Evolutionary conservation across 2,888 invertebrate species (phyloP).

Genomic region (Apodemia hepburni): DNA sequence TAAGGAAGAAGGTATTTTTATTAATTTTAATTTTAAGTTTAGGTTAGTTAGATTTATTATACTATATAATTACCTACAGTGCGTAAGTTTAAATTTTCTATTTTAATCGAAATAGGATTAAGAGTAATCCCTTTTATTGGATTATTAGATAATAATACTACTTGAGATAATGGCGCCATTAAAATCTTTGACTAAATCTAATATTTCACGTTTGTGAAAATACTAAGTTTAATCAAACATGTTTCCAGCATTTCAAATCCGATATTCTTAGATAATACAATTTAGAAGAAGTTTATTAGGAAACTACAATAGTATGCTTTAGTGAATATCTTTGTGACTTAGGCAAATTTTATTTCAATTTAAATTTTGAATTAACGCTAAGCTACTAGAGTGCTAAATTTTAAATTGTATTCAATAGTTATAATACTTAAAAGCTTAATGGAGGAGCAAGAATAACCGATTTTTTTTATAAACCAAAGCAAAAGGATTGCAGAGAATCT

Average conservation of each 20-base stretch:
- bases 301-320: conserved; percentile 68
- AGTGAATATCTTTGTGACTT: conserved; percentile 57
- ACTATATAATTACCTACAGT: conserved; percentile 73
- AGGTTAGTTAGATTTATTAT: conserved; percentile 62
- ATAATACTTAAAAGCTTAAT: conserved; percentile 41
- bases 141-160: conserved; percentile 68
- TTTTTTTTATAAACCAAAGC: conserved; percentile 6
- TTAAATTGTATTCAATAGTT: conserved; percentile 45
- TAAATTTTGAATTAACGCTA: conserved; percentile 69
- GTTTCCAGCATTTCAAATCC: conserved; percentile 42
- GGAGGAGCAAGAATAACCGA: conserved; percentile 21
- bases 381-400: conserved; percentile 66
- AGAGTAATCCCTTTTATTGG: conserved; percentile 63
- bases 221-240: conserved; percentile 34
- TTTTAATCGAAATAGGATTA: conserved; percentile 66
- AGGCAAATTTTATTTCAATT: conserved; percentile 55
- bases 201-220: conserved; percentile 23
- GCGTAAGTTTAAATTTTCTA: conserved; percentile 71
- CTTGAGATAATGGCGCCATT: conserved; percentile 40
- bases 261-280: conserved; percentile 63
- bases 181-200: conserved; percentile 31
- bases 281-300: conserved; percentile 74
- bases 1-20: conserved; percentile 59
- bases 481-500: conserved; percentile 1
- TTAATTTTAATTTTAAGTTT: conserved; percentile 51